Evolutionary conservation across 2,888 invertebrate species (phyloP).

Genomic region (Copidosoma aretas): DNA sequence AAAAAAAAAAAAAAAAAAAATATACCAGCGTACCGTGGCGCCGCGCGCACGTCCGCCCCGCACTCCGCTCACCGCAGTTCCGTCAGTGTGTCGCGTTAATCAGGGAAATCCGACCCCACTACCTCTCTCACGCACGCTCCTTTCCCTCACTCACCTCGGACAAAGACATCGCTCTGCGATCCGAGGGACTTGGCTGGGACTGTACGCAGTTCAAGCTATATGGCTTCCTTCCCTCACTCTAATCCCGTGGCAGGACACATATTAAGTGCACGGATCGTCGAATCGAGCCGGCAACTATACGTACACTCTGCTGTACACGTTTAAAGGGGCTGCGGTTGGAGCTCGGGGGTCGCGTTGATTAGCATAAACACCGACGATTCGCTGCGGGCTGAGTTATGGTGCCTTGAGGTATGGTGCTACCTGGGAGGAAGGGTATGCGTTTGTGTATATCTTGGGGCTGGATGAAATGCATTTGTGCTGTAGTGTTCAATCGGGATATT

Average conservation of each 20-base stretch:
- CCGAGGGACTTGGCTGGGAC: conserved; percentile 54
- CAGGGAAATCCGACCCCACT: conserved; percentile 56
- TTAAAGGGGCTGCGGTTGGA: conserved; percentile 47
- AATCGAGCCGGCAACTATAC: no score
- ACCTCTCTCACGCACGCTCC: no score
- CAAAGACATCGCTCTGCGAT: conserved; percentile 58
- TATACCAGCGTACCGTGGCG: no score
- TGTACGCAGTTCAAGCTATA: conserved; percentile 41
- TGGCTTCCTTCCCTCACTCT: no score
- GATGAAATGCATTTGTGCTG: no score
- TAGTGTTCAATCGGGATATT: no score
- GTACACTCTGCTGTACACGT: no score
- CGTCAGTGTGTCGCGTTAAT: conserved; percentile 43
- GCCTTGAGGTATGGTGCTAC: background rate
- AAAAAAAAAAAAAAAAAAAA: no score
- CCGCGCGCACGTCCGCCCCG: no score
- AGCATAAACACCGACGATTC: conserved; percentile 48
- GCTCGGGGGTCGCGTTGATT: conserved; percentile 35
- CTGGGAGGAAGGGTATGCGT: background rate
- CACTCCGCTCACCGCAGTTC: background rate
- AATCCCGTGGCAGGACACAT: no score
- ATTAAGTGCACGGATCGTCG: no score
- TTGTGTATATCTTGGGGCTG: no score
- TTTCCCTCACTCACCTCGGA: conserved; percentile 38
- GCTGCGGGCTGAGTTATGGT: conserved; percentile 23